Conservation (phyloP, 2,797 vertebrate genomes). For the Lemur catta region DNA sequence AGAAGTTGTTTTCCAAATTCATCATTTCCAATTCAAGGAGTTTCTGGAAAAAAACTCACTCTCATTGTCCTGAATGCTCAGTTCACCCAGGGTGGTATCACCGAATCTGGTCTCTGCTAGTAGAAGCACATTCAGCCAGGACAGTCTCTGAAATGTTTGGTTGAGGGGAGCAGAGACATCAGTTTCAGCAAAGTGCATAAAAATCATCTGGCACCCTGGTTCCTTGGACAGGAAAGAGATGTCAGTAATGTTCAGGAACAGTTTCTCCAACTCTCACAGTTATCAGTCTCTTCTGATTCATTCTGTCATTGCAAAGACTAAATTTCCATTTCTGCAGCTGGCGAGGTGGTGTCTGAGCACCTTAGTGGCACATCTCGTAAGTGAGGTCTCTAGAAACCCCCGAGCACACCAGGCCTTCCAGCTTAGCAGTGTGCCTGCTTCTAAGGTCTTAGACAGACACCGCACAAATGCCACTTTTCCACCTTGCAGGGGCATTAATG, state of each 20-base stretch:
- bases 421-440: conserved; percentile 87
- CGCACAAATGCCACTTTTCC: conserved; percentile 84
- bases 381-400: conserved; percentile 82
- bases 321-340: conserved; percentile 80
- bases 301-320: conserved; percentile 82
- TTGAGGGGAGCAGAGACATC: conserved; percentile 79
- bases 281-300: conserved; percentile 82
- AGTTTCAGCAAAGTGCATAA: conserved; percentile 86
- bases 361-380: conserved; percentile 80
- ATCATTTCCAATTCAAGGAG: conserved; percentile 84
- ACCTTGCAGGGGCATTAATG: conserved; percentile 83
- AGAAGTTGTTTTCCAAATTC: conserved; percentile 83
- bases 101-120: conserved; percentile 87
- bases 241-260: conserved; percentile 83
- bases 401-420: conserved; percentile 78
- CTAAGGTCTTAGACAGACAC: conserved; percentile 80
- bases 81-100: conserved; percentile 84
- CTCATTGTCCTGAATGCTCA: conserved; percentile 82
- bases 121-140: conserved; percentile 78
- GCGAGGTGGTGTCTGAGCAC: conserved; percentile 81
- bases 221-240: conserved; percentile 86
- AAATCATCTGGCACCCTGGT: conserved; percentile 78
- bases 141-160: conserved; percentile 83
- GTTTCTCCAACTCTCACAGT: conserved; percentile 77
- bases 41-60: conserved; percentile 84